Evolutionary conservation across 2,888 invertebrate genomes (phyloP).

Genomic region (Drosophila quinaria): DNA sequence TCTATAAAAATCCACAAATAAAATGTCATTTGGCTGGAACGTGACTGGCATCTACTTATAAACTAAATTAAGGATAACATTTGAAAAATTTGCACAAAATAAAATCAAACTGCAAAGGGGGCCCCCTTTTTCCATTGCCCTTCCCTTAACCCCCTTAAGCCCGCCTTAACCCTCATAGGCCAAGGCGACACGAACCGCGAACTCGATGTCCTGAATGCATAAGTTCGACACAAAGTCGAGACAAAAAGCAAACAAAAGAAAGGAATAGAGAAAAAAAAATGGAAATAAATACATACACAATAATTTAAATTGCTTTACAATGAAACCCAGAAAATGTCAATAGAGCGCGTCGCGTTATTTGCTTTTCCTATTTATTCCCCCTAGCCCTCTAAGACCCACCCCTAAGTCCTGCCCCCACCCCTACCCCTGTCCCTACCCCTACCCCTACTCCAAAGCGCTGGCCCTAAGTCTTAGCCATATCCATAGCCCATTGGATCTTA

Average conservation of each 20-base stretch:
- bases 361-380: constrained; percentile 67
- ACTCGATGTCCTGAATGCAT: constrained; percentile 76
- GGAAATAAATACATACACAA: constrained; percentile 75
- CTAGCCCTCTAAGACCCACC: constrained; percentile 3
- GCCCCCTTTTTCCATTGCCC: not conserved
- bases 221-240: constrained; percentile 52
- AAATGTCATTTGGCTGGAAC: constrained; percentile 83
- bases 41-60: constrained; percentile 82
- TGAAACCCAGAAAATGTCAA: constrained; percentile 80
- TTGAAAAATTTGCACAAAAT: constrained; percentile 81
- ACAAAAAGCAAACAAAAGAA: not conserved
- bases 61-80: constrained; percentile 82
- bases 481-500: constrained; percentile 48
- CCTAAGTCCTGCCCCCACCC: not conserved
- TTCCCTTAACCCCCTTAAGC: not conserved
- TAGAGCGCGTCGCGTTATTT: constrained; percentile 67
- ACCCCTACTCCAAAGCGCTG: not conserved
- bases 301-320: constrained; percentile 81
- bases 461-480: constrained; percentile 3
- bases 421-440: not conserved
- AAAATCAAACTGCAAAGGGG: constrained; percentile 64
- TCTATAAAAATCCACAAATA: constrained; percentile 81
- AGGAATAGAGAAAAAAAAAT: constrained; percentile 23
- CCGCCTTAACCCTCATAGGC: constrained; percentile 15
- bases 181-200: constrained; percentile 62